These are phyloP conservation scores for Polypterus senegalus DNA, from an alignment of 2,113 vertebrate species.

Conservation along the genomic window DNA sequence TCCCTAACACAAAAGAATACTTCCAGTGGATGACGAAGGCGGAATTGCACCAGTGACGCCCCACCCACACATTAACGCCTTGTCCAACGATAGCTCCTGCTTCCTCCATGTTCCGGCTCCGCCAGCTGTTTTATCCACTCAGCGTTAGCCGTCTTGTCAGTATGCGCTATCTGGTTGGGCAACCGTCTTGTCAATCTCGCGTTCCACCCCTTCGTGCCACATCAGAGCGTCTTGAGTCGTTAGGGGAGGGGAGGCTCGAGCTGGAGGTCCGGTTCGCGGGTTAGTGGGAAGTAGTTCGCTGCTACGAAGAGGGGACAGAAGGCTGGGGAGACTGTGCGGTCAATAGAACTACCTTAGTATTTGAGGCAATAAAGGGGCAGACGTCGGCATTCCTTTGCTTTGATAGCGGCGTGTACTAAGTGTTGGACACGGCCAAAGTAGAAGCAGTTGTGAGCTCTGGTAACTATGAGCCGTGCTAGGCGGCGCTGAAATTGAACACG, in stretches of 20 bases:
- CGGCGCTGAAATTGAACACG: not conserved
- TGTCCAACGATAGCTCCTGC: not conserved
- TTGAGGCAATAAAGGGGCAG: not conserved
- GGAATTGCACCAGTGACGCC: conserved; percentile 11
- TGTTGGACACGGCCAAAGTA: too few species aligned
- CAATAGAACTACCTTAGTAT: not conserved
- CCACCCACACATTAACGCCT: conserved; percentile 4
- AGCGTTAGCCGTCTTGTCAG: not conserved
- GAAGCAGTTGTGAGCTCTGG: not conserved
- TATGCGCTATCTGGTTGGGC: not conserved
- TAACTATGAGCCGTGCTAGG: not conserved
- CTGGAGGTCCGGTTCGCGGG: not conserved
- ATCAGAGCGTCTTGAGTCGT: not conserved
- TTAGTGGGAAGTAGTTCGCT: not conserved
- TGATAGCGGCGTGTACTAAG: too few species aligned
- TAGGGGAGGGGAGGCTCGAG: conserved; percentile 2
- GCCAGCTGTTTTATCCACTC: not conserved
- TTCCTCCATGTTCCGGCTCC: not conserved
- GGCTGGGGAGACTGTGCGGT: not conserved
- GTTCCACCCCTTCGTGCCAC: not conserved
- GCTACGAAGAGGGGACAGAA: conserved; percentile 10
- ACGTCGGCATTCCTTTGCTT: too few species aligned
- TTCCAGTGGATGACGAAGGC: conserved; percentile 4
- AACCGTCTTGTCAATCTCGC: not conserved
- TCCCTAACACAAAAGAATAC: not conserved